Base-by-base conservation (phyloP, 2,113 vertebrate species). In the Glaucomys volans region DNA sequence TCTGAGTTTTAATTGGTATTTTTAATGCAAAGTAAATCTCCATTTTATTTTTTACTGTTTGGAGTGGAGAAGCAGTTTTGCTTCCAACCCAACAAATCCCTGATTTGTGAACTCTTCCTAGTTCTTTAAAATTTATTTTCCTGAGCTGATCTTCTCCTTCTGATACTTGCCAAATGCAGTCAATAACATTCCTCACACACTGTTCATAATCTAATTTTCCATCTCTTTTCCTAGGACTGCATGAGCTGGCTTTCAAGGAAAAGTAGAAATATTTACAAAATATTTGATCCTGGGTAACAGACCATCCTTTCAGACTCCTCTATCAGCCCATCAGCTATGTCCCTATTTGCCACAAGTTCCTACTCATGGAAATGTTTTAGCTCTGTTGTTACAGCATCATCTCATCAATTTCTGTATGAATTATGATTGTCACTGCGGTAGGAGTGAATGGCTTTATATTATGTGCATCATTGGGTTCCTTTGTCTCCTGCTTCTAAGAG, bases 1-100 rank as follows among this genome's bases (percentile, higher is more conserved):
- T 81, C 30, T 89, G 35, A 59, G n/a, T 62, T 96, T 95, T 95
- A 90, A 91, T 14, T 71, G 44, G n/a, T 17, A 5, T 88, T 86
- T 96, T 89, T 54, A 82, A 92, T 54, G 14, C 59, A 54, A 83
- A 89, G 4, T 2, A 69, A 28, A 82, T 91, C 22, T 94, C 16
- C 11, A 32, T 83, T 92, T 95, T 72, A 69, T 64, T 79, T 76
- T 92, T 62, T 82, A 79, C 13, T 75, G 1, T 86, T 94, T 86
- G 67, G 72, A 86, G 12, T 26, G 88, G 44, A 88, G 52, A 84
- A 59, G 37, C 5, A 94, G 9, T 82, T 92, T 44, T 74, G 1
- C 24, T 88, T 91, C 67, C 52, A 95, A 77, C 69, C 24, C 32
- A 79, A 3, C 1, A 81, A 85, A 13, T n/a, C 20, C 40, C 74